Percentiles rank a stretch among this genome's conserved stretches.
Evolutionary conservation across 2,797 vertebrate species (phyloP).

Genomic region (Intellagama lesueurii): DNA sequence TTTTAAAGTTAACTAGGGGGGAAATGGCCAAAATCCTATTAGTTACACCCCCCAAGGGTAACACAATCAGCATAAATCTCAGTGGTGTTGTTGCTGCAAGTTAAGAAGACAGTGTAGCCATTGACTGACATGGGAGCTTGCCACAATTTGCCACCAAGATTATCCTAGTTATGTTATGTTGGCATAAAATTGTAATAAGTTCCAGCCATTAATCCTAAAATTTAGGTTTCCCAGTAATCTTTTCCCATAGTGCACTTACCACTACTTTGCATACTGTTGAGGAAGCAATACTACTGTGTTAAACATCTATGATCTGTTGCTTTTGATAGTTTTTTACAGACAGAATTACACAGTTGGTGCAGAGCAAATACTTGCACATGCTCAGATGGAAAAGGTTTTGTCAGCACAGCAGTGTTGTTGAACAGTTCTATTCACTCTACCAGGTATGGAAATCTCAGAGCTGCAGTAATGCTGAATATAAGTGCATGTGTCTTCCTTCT

Average conservation of each 20-base stretch:
- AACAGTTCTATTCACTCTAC: conserved; percentile 78
- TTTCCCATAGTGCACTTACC: neutral
- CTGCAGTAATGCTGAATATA: conserved; percentile 14
- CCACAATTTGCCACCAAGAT: too few species aligned
- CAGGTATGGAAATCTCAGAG: conserved; percentile 72
- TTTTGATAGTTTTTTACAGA: conserved; percentile 81
- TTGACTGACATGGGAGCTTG: too few species aligned
- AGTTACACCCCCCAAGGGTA: too few species aligned
- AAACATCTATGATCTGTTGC: conserved; percentile 21
- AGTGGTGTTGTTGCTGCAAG: too few species aligned
- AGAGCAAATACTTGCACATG: conserved; percentile 83
- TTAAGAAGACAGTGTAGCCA: too few species aligned
- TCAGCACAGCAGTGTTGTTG: conserved; percentile 72
- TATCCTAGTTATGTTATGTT: too few species aligned
- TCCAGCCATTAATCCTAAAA: too few species aligned
- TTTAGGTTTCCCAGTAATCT: neutral
- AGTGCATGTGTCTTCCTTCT: neutral
- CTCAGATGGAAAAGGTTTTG: conserved; percentile 85
- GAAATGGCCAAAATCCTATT: too few species aligned
- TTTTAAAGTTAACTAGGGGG: neutral
- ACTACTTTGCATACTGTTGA: neutral
- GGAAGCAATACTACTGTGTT: neutral
- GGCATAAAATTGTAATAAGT: too few species aligned
- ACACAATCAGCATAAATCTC: too few species aligned
- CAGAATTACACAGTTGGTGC: conserved; percentile 79